These are phyloP conservation scores for Diploscapter pachys DNA, from an alignment of 1,140 invertebrate genomes.

Conservation along the genomic window DNA sequence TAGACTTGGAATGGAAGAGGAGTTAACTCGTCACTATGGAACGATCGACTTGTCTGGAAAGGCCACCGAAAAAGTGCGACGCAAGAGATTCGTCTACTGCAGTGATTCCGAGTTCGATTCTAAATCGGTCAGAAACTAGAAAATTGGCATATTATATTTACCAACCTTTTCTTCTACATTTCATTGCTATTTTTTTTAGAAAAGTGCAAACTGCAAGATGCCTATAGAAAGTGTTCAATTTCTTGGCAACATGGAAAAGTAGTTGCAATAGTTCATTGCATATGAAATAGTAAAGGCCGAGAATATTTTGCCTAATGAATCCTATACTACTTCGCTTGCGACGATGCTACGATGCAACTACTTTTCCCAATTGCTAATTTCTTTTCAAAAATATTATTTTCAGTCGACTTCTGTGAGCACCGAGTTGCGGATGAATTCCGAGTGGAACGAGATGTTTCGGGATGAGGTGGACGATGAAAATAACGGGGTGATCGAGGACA, in stretches of 20 bases:
- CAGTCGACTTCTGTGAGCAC: not conserved
- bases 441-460: slow-evolving; percentile 7
- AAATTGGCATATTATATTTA: not conserved
- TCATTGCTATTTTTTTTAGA: not conserved
- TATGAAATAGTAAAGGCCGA: too few relatives aligned
- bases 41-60: slow-evolving; percentile 23
- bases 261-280: too few relatives aligned
- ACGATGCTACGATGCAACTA: not conserved
- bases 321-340: not conserved
- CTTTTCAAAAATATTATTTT: not conserved
- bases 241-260: not conserved
- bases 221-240: not conserved
- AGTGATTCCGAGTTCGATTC: not conserved
- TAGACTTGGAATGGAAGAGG: slow-evolving; percentile 27
- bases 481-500: not conserved
- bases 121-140: not conserved
- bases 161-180: not conserved
- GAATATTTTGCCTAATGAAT: not conserved
- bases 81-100: not conserved
- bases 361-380: not conserved
- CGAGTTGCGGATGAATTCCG: not conserved
- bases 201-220: not conserved
- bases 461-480: not conserved
- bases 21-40: slow-evolving; percentile 16
- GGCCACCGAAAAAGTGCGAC: not conserved